phyloP scores from a whole-genome alignment of 2,113 vertebrate genomes.

The Xiphophorus maculatus region DNA sequence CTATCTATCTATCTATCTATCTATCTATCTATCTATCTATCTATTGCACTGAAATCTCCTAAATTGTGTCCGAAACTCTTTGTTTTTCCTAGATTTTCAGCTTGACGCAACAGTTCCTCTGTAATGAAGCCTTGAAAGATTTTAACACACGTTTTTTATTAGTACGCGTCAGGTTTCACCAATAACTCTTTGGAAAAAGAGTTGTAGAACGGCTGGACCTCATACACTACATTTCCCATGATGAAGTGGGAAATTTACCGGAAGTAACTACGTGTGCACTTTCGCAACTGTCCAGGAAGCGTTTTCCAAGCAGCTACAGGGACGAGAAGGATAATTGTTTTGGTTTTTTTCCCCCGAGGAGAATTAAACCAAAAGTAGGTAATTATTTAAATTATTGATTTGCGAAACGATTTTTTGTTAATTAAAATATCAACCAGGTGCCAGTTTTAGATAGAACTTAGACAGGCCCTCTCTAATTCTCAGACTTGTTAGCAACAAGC shows the following conservation, averaged over 20 bases:
- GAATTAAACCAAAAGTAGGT: conserved; percentile 41
- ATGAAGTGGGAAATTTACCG: conserved; percentile 12
- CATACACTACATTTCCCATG: conserved; percentile 63
- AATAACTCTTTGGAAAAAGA: too few species aligned
- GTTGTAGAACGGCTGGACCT: not conserved
- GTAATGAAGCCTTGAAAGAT: too few species aligned
- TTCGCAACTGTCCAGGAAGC: conserved; percentile 67
- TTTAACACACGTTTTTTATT: too few species aligned
- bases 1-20: too few species aligned
- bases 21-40: too few species aligned
- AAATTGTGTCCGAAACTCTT: too few species aligned
- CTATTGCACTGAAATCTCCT: too few species aligned
- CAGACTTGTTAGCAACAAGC: conserved; percentile 47
- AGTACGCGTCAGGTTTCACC: too few species aligned
- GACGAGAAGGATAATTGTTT: conserved; percentile 11
- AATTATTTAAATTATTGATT: conserved; percentile 14
- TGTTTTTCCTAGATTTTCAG: too few species aligned
- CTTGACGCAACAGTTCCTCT: too few species aligned
- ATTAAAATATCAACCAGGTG: accelerated
- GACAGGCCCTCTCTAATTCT: not conserved
- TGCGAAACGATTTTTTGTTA: not conserved
- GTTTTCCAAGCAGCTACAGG: conserved; percentile 24
- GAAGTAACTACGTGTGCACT: conserved; percentile 74
- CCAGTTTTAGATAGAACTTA: not conserved
- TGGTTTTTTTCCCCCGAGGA: conserved; percentile 24